Evolutionary conservation across 1,140 invertebrate genomes (phyloP).

Genomic region (Aphis craccivora): DNA sequence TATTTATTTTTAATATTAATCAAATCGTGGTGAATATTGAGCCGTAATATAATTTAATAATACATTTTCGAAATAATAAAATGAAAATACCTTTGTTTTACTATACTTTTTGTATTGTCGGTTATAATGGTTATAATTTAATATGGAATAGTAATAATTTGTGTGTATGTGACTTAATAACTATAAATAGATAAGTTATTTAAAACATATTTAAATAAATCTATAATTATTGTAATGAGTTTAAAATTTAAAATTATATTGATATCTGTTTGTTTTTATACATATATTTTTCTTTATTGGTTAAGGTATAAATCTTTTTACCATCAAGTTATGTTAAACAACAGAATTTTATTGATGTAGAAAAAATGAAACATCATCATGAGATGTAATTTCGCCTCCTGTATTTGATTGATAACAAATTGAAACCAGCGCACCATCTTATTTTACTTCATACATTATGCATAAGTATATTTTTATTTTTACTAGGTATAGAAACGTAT

Average conservation of each 20-base stretch:
- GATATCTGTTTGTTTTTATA: neutral
- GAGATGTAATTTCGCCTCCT: neutral
- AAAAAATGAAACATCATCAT: neutral
- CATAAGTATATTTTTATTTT: neutral
- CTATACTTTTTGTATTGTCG: neutral
- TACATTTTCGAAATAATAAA: neutral
- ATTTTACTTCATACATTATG: neutral
- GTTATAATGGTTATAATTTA: neutral
- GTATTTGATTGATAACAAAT: slow-evolving; percentile 34
- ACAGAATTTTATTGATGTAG: neutral
- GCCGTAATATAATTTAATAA: neutral
- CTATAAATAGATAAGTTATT: neutral
- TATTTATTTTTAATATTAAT: neutral
- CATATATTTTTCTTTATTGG: neutral
- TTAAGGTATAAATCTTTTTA: neutral
- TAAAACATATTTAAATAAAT: neutral
- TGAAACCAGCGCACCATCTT: neutral
- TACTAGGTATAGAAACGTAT: neutral
- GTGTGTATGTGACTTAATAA: neutral
- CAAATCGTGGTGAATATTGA: neutral
- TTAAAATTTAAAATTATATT: neutral
- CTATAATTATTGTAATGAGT: neutral
- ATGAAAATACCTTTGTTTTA: neutral
- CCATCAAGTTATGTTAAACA: neutral
- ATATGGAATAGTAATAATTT: neutral